Conservation (phyloP, 2,888 invertebrate species). For the Neuroscelio doddi region DNA sequence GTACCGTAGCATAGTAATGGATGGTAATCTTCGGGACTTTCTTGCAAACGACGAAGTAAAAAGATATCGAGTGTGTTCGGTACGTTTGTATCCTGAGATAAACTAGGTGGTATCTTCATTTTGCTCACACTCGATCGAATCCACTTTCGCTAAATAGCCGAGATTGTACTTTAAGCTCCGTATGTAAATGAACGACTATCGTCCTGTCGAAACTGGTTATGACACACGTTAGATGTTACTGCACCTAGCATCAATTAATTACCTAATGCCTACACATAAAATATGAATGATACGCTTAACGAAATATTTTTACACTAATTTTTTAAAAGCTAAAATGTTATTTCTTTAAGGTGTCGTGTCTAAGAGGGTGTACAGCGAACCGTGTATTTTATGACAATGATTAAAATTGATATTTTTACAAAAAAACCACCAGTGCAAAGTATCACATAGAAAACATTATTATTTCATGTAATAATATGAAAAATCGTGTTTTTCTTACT, state of each 20-base stretch:
- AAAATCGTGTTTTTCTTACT: no score
- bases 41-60: slow-evolving; percentile 48
- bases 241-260: not conserved
- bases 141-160: slow-evolving; percentile 47
- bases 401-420: no score
- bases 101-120: slow-evolving; percentile 7
- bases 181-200: slow-evolving; percentile 17
- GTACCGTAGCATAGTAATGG: slow-evolving; percentile 49
- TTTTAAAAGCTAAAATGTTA: no score
- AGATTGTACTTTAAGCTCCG: slow-evolving; percentile 40
- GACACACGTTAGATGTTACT: not conserved
- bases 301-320: no score
- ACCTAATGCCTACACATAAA: not conserved
- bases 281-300: not conserved
- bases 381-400: no score
- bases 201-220: slow-evolving; percentile 12
- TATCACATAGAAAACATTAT: no score
- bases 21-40: slow-evolving; percentile 48
- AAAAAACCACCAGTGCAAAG: no score
- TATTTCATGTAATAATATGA: no score
- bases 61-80: slow-evolving; percentile 16
- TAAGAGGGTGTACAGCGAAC: no score
- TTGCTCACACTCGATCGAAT: slow-evolving; percentile 37
- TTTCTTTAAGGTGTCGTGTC: no score
- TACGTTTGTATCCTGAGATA: slow-evolving; percentile 17